Conservation (phyloP, 2,888 invertebrate genomes). For the Papilio gigon region DNA sequence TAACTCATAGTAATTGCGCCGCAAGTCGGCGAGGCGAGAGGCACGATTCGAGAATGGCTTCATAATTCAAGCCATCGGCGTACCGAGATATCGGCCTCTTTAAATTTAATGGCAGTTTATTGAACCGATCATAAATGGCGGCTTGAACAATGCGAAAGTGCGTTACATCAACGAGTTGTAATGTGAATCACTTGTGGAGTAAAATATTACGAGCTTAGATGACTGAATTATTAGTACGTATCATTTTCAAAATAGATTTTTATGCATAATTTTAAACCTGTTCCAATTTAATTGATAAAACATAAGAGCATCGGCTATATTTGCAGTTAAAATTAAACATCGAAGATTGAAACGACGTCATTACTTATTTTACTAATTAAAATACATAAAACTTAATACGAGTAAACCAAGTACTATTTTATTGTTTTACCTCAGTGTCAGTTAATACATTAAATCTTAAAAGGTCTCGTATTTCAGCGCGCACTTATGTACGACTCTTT, state of each 20-base stretch:
- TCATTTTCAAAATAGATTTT: too few species aligned
- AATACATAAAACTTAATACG: not conserved
- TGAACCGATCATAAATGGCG: conserved; percentile 31
- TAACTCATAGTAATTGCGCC: conserved; percentile 44
- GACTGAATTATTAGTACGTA: not conserved
- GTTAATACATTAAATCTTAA: conserved; percentile 7
- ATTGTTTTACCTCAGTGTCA: not conserved
- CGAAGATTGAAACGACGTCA: too few species aligned
- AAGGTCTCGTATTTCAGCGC: not conserved
- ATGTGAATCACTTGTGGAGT: not conserved
- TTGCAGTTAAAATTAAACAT: too few species aligned
- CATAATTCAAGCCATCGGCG: conserved; percentile 40
- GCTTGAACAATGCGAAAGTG: conserved; percentile 15
- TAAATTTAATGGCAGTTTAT: conserved; percentile 41
- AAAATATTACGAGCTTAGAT: not conserved
- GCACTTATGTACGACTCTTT: conserved; percentile 11
- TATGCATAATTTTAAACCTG: too few species aligned
- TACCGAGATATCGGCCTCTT: conserved; percentile 35
- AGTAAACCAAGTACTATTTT: not conserved
- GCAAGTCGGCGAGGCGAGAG: conserved; percentile 28
- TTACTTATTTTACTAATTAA: too few species aligned
- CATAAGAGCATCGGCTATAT: too few species aligned
- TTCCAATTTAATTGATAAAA: too few species aligned
- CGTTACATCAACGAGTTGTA: not conserved
- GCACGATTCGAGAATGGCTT: conserved; percentile 32